Percentiles rank a stretch among this genome's conserved stretches.
phyloP scores from a whole-genome alignment of 2,113 vertebrate species.

The Sinocyclocheilus anshuiensis region DNA sequence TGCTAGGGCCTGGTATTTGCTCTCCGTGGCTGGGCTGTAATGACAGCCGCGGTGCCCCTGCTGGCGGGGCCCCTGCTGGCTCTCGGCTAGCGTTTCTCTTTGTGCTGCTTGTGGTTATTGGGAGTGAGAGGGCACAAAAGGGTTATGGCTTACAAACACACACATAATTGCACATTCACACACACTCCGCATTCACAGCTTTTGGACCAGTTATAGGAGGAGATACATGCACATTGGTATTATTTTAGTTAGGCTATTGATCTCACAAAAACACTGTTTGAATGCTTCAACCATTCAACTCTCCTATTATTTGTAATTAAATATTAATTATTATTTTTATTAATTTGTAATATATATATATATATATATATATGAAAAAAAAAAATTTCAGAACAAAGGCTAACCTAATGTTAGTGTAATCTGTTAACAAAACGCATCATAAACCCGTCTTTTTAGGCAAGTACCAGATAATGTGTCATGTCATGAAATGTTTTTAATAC shows the following conservation, averaged over 20 bases:
- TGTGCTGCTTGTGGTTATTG: slow-evolving; percentile 46
- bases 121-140: slow-evolving; percentile 35
- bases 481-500: too few species aligned
- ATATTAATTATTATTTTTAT: too few species aligned
- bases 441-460: too few species aligned
- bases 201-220: not conserved
- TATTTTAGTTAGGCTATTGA: not conserved
- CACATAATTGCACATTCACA: slow-evolving; percentile 40
- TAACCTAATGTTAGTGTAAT: too few species aligned
- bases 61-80: slow-evolving; percentile 61
- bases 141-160: slow-evolving; percentile 41
- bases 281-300: not conserved
- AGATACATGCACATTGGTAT: not conserved
- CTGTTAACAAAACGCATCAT: too few species aligned
- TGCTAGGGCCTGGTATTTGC: slow-evolving; percentile 59
- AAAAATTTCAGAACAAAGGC: too few species aligned
- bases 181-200: slow-evolving; percentile 21
- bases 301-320: not conserved
- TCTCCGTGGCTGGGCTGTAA: slow-evolving; percentile 49
- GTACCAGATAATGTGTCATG: too few species aligned
- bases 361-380: too few species aligned
- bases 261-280: not conserved
- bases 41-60: slow-evolving; percentile 56
- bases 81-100: slow-evolving; percentile 46
- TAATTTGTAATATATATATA: not conserved